Percentiles rank a stretch among this genome's conserved stretches.
Conservation (phyloP, 2,113 vertebrate genomes). For the Orthonyx spaldingii region DNA sequence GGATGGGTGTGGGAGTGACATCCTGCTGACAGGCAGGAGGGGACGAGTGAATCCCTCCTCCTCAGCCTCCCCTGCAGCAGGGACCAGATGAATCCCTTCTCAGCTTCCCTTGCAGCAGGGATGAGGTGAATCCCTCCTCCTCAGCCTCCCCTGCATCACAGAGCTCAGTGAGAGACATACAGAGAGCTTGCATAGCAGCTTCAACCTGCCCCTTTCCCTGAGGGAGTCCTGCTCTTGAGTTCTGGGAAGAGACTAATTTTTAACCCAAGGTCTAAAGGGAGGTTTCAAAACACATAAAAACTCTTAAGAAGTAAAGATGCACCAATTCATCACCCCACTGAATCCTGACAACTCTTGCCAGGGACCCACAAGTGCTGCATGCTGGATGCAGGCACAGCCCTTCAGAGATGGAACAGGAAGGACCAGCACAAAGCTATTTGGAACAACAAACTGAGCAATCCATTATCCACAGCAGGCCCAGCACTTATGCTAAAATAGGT, state of each 20-base stretch:
- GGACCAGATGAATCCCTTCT: neutral
- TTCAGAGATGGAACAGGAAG: neutral
- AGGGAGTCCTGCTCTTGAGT: neutral
- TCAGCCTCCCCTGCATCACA: neutral
- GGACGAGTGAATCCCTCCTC: neutral
- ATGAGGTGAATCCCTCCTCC: neutral
- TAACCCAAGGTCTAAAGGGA: neutral
- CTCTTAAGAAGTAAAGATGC: neutral
- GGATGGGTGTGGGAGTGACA: fast-evolving
- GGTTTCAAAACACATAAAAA: neutral
- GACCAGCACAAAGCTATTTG: neutral
- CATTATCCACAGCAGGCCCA: neutral
- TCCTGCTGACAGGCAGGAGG: neutral
- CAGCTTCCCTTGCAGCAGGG: too few species aligned
- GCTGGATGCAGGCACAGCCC: neutral
- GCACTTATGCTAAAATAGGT: neutral
- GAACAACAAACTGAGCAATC: neutral
- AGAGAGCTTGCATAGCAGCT: neutral
- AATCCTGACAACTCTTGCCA: neutral
- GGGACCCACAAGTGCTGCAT: neutral
- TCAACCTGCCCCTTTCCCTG: neutral
- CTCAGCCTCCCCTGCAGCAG: neutral
- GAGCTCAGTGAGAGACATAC: neutral
- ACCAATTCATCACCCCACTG: neutral
- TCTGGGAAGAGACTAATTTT: neutral